Evolutionary conservation across 1,140 invertebrate species (phyloP), one percentile per base, ranked within the genome.

Genomic region (Mylabris phalerata): DNA sequence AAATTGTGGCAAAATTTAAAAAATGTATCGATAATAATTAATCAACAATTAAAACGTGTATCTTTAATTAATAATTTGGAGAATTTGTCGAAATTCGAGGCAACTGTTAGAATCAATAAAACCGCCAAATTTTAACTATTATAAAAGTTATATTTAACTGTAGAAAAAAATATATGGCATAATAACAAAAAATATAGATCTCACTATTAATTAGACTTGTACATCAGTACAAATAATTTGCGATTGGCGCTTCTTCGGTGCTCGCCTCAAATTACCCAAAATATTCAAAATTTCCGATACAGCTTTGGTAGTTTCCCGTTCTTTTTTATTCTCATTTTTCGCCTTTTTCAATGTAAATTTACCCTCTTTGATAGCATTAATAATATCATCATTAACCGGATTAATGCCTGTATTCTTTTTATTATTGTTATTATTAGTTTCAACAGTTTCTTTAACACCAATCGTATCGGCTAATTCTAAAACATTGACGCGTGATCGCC

Each of bases 281-380:
- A 87, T 85, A 65, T 82, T 84, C 27, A 86, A 75, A 82, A 88
- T 84, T 69, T 88, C 86, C 55, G 82, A 82, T 2, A 87, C 82
- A 3, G 84, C 84, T 13, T 84, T 81, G 0, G 84, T 82, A 52
- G 80, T 80, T 56, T 84, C 81, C 47, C 80, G 78, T 40, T 79
- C 77, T 48, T 77, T 79, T 50, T 79, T 81, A 59, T 79, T 77
- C 64, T 84, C 80, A 50, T 73, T 79, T 46, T 85, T 84, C 0
- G 80, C 80, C 5, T 84, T 82, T 63, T 83, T 84, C 7, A 87
- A 71, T 0, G 83, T 85, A 70, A 87, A 88, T 55, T 81, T 80
- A n/a, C 86, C 86, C 9, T 84, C 83, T 76, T 88, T 88, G 24
- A 87, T 87, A 70, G 86, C 82, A 69, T 85, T 87, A 3, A 88